A percentile compares a stretch with the other conserved stretches of the same genome.
Conservation (phyloP, 2,888 invertebrate genomes). For the Pediacus dermestoides region DNA sequence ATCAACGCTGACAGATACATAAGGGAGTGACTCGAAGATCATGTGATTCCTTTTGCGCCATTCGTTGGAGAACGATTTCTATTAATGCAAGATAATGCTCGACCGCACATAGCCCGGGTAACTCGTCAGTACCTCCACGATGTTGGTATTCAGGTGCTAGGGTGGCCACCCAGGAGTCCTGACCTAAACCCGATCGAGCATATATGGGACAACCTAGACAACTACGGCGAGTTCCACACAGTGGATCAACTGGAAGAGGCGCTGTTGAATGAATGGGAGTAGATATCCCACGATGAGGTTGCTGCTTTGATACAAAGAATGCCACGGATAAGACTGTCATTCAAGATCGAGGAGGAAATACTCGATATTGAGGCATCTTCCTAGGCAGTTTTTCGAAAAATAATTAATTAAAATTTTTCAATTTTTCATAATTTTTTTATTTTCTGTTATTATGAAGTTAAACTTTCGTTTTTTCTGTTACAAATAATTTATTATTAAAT, state of each 20-base stretch:
- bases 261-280: constrained; percentile 8
- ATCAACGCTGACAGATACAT: constrained; percentile 7
- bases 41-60: constrained; percentile 5
- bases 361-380: constrained; percentile 5
- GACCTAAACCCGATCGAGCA: constrained; percentile 1
- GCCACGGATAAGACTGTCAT: constrained; percentile 10
- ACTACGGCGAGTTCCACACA: constrained; percentile 1
- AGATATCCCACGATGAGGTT: constrained; percentile 1
- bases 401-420: too few relatives aligned
- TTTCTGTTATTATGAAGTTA: too few relatives aligned
- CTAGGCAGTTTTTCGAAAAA: too few relatives aligned
- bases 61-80: constrained; percentile 4
- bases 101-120: constrained; percentile 6
- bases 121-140: constrained; percentile 7
- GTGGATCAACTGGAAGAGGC: constrained; percentile 7
- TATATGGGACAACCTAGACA: constrained; percentile 1
- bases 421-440: too few relatives aligned
- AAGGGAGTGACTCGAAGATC: constrained; percentile 1
- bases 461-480: too few relatives aligned
- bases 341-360: constrained; percentile 6
- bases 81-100: constrained; percentile 8
- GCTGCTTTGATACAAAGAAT: constrained; percentile 7
- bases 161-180: too few relatives aligned
- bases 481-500: too few relatives aligned
- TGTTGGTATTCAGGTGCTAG: constrained; percentile 4